Percentiles rank a stretch among this genome's conserved stretches.
phyloP scores from a whole-genome alignment of 1,140 invertebrate species.

The Euwallacea fornicatus region DNA sequence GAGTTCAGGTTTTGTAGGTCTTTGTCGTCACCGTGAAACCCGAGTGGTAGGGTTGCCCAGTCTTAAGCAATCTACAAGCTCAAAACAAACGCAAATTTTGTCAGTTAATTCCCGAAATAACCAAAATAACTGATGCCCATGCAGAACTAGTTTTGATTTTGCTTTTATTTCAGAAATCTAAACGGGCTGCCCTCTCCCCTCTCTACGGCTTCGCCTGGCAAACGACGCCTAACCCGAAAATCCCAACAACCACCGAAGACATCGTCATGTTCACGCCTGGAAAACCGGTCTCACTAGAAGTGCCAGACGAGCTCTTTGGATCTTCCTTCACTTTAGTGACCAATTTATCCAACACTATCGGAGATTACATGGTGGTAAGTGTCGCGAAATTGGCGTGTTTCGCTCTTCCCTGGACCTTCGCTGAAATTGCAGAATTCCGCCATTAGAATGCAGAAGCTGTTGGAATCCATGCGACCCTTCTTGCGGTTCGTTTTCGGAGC shows the following conservation, averaged over 20 bases:
- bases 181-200: constrained; percentile 12
- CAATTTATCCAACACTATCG: constrained; percentile 67
- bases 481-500: constrained; percentile 57
- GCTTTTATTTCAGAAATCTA: background rate
- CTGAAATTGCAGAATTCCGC: constrained; percentile 56
- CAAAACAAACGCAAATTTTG: no score
- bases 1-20: no score
- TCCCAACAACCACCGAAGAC: constrained; percentile 62
- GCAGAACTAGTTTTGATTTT: no score
- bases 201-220: constrained; percentile 43
- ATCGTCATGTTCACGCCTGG: constrained; percentile 70
- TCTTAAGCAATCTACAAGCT: no score
- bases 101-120: no score
- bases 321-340: constrained; percentile 72
- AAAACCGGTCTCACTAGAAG: constrained; percentile 61
- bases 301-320: constrained; percentile 68
- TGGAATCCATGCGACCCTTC: constrained; percentile 60
- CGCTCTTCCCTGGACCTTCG: no score
- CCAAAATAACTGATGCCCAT: no score
- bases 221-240: constrained; percentile 42
- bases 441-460: constrained; percentile 55
- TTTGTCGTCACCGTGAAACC: no score
- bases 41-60: no score
- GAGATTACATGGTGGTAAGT: constrained; percentile 69
- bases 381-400: background rate